phyloP scores from a whole-genome alignment of 1,140 invertebrate species.

The Dendroctonus ponderosae region DNA sequence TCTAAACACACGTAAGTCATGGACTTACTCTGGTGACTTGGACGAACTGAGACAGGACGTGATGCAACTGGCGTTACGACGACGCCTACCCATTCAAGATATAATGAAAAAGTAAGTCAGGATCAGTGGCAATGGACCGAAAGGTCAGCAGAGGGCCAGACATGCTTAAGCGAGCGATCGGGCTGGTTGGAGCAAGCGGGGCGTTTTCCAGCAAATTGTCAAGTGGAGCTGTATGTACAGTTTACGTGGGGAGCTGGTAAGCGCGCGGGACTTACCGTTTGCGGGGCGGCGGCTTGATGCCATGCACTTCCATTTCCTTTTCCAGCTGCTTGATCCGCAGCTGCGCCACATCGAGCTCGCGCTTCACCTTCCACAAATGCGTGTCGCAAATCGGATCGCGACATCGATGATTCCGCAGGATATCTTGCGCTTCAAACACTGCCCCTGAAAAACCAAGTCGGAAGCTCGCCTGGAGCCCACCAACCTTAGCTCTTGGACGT shows the following conservation, averaged over 20 bases:
- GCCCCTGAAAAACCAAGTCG: constrained; percentile 61
- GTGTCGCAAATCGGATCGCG: constrained; percentile 79
- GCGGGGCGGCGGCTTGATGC: constrained; percentile 68
- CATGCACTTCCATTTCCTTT: constrained; percentile 77
- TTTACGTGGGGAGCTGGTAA: not conserved
- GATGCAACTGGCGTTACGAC: constrained; percentile 44
- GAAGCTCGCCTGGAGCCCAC: not conserved
- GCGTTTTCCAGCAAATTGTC: not conserved
- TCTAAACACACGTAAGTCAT: constrained; percentile 31
- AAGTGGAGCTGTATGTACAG: constrained; percentile 1
- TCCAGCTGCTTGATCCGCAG: constrained; percentile 80
- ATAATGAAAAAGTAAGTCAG: constrained; percentile 25
- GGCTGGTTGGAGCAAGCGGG: not conserved
- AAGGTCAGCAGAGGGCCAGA: not conserved
- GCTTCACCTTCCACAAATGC: constrained; percentile 84
- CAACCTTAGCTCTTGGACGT: constrained; percentile 5
- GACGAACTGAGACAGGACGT: constrained; percentile 49
- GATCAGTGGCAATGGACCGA: not conserved
- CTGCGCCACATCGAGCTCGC: constrained; percentile 82
- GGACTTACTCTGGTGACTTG: constrained; percentile 50
- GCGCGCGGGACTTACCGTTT: constrained; percentile 44
- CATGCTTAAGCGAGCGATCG: not conserved
- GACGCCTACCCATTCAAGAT: constrained; percentile 43
- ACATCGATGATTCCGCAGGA: constrained; percentile 60
- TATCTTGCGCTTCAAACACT: constrained; percentile 80